phyloP scores from a whole-genome alignment of 2,113 vertebrate species.

The Mastomys coucha region DNA sequence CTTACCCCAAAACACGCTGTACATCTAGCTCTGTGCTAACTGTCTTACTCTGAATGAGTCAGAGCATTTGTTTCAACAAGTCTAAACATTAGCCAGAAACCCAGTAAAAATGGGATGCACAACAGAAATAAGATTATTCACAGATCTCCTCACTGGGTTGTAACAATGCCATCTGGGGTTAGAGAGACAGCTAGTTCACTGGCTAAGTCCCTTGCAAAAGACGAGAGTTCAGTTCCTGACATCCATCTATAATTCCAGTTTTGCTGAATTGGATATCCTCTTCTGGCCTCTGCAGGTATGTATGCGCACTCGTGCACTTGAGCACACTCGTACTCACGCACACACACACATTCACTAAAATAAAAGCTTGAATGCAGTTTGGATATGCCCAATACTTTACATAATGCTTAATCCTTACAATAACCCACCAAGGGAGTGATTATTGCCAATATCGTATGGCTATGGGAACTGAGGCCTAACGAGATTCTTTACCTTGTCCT shows the following conservation, averaged over 20 bases:
- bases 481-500: not conserved
- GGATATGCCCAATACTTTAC: not conserved
- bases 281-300: not conserved
- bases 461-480: not conserved
- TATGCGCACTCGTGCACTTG: accelerated
- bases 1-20: not conserved
- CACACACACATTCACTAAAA: not conserved
- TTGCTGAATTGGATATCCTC: not conserved
- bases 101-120: constrained; percentile 8
- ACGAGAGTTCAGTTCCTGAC: not conserved
- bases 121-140: constrained; percentile 22
- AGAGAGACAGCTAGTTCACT: not conserved
- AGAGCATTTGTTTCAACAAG: constrained; percentile 15
- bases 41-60: not conserved
- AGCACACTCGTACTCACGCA: not conserved
- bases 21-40: not conserved
- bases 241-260: not conserved
- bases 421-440: not conserved
- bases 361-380: not conserved
- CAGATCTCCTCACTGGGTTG: not conserved
- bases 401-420: not conserved
- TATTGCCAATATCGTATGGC: not conserved
- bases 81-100: constrained; percentile 1
- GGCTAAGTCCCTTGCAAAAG: not conserved
- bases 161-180: not conserved